phyloP scores from a whole-genome alignment of 1,140 invertebrate species.

The Drosophila yakuba region DNA sequence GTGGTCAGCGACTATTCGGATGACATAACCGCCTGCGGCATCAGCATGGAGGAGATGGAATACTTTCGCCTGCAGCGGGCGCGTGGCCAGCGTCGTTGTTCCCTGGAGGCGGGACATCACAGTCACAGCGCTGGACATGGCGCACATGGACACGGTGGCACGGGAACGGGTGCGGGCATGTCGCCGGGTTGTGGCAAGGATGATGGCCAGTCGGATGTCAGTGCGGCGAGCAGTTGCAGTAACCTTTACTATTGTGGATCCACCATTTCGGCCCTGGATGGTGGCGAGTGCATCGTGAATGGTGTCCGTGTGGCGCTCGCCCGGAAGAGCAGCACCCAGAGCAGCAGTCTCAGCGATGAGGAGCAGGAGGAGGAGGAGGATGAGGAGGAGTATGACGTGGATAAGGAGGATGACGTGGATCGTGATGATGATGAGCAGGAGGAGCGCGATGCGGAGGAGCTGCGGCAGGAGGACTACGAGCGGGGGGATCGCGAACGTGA shows the following conservation, averaged over 20 bases:
- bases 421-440: constrained; percentile 2
- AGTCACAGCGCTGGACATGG: constrained; percentile 19
- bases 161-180: constrained; percentile 20
- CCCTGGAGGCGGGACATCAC: constrained; percentile 69
- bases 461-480: constrained; percentile 15
- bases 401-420: constrained; percentile 2
- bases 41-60: constrained; percentile 88
- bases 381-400: constrained; percentile 86
- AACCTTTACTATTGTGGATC: constrained; percentile 87
- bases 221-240: constrained; percentile 88
- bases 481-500: constrained; percentile 27
- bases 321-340: constrained; percentile 86
- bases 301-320: constrained; percentile 84
- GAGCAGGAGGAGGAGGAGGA: constrained; percentile 86
- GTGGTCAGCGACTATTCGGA: constrained; percentile 94
- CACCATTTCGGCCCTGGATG: constrained; percentile 86
- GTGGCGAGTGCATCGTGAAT: constrained; percentile 85
- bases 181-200: constrained; percentile 54
- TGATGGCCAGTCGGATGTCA: constrained; percentile 86
- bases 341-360: constrained; percentile 89
- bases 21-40: constrained; percentile 87
- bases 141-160: constrained; percentile 37
- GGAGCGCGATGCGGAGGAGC: constrained; percentile 25
- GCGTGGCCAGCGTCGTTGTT: constrained; percentile 77
- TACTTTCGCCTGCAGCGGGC: constrained; percentile 86